Evolutionary conservation across 2,797 vertebrate genomes (phyloP), one percentile per base, ranked within the genome.

Genomic region (Nyctibius grandis): DNA sequence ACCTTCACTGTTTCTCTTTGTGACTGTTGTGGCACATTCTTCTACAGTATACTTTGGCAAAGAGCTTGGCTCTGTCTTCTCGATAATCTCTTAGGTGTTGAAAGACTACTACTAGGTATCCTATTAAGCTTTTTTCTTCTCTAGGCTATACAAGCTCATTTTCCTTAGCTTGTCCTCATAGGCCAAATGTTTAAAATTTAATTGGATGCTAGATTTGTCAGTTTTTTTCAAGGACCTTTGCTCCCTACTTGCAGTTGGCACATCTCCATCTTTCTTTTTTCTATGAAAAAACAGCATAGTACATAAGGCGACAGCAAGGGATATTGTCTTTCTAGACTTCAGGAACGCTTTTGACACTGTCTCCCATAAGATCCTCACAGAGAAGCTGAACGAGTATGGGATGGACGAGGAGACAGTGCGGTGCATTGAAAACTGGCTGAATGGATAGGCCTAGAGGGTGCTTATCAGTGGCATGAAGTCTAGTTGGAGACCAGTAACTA

Each of bases 371-470:
- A 36, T 59, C n/a, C 22, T 85, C 11, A 7, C 19, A 59, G 45
- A 63, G 42, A 64, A 44, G n/a, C 18, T 48, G 45, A 50, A 28
- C 70, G 20, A 47, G 3, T 8, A 19, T 34, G 12, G 13, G 14
- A 5, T 53, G 18, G 14, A 12, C 42, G 57, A 85, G 53, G 31
- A 40, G 36, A 19, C 7, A 22, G 18, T 36, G 47, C 67, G 26
- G 18, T 73, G 20, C 12, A 36, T 3, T 80, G 79, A 61, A 56
- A 45, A 77, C 21, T 36, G 29, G 16, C 23, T 38, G 42, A 68
- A 40, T 1, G 2, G 15, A 9, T 15, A 17, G 16, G 6, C 12
- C 25, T 6, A 82, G 23, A 68, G 5, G 2, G 6, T 51, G 20
- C 25, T 68, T 6, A 29, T 25, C 14, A 25, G 25, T 36, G 38